Base-by-base conservation (phyloP, 2,113 vertebrate species). In the Misgurnus mizolepis region DNA sequence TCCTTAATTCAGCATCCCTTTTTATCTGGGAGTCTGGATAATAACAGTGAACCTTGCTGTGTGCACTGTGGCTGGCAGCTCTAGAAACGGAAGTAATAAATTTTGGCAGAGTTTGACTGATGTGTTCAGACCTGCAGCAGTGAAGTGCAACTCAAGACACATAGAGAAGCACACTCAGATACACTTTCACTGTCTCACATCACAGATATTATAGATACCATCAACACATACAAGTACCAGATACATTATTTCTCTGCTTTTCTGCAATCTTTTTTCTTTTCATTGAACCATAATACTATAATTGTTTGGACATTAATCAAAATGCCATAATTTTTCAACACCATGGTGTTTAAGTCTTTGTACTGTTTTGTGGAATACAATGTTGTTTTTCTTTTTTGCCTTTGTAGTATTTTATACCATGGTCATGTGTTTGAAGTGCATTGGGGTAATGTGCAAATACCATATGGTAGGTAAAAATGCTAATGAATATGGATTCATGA, bases 21-120 rank as follows among this genome's bases (percentile, higher is more conserved):
- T 61, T 71, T 12, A 81, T 86, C 84, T 86, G 81, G 79, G 70
- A 77, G 85, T 76, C 82, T 67, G 75, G 82, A 87, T 81, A 85
- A 89, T 73, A 81, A 68, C 18, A 56, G 40, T 77, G 55, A 62
- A 50, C 67, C 53, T 69, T 65, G 85, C 79, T 81, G 77, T 78
- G 79, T 82, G 77, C 81, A 67, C 71, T 49, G 39, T 8, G 4
- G 78, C 82, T 85, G 27, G 81, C 76, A 84, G 85, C 80, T 66
- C 81, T 82, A 82, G 53, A 84, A n/a, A 9, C 70, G 6, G 3
- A 22, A 49, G 68, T 77, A 86, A 82, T 85, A 82, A 84, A 70
- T 22, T 17, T 39, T 11, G 3, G 79, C 10, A 72, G 70, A 86
- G 65, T 64, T 67, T 14, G 22, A 67, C 34, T 65, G 58, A 64